Percentiles rank a stretch among this genome's conserved stretches.
These are phyloP conservation scores for Cyphomyrmex costatus DNA, from an alignment of 1,140 invertebrate genomes.

Conservation along the genomic window DNA sequence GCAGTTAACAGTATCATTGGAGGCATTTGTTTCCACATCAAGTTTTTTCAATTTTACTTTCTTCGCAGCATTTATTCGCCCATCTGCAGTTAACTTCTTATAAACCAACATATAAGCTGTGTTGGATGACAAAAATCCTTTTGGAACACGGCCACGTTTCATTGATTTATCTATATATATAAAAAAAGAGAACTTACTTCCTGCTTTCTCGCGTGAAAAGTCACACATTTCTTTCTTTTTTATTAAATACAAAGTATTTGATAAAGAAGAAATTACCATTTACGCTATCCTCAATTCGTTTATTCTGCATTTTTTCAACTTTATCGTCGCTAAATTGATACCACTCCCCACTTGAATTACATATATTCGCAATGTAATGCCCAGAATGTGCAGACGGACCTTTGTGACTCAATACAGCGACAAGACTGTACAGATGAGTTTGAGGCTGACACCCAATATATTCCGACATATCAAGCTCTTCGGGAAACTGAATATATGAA, in stretches of 20 bases:
- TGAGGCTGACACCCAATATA: slow-evolving; percentile 84
- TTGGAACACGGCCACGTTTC: slow-evolving; percentile 85
- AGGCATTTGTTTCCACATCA: slow-evolving; percentile 51
- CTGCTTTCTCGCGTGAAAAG: not conserved
- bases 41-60: slow-evolving; percentile 61
- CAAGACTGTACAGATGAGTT: slow-evolving; percentile 88
- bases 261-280: slow-evolving; percentile 77
- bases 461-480: slow-evolving; percentile 90
- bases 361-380: slow-evolving; percentile 90
- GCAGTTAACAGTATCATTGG: slow-evolving; percentile 11
- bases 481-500: slow-evolving; percentile 90
- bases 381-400: slow-evolving; percentile 90
- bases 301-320: slow-evolving; percentile 88
- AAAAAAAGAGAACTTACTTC: slow-evolving; percentile 32
- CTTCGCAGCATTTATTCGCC: slow-evolving; percentile 53
- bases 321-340: slow-evolving; percentile 91
- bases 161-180: slow-evolving; percentile 81
- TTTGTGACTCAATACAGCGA: slow-evolving; percentile 90
- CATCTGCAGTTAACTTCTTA: slow-evolving; percentile 77
- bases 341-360: slow-evolving; percentile 88
- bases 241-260: not conserved
- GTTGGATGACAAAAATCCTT: slow-evolving; percentile 86
- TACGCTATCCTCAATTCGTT: slow-evolving; percentile 86
- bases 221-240: not conserved
- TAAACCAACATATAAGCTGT: slow-evolving; percentile 92